Evolutionary conservation across 2,888 invertebrate species (phyloP), one percentile per base, ranked within the genome.

Genomic region (Anticlea derivata): DNA sequence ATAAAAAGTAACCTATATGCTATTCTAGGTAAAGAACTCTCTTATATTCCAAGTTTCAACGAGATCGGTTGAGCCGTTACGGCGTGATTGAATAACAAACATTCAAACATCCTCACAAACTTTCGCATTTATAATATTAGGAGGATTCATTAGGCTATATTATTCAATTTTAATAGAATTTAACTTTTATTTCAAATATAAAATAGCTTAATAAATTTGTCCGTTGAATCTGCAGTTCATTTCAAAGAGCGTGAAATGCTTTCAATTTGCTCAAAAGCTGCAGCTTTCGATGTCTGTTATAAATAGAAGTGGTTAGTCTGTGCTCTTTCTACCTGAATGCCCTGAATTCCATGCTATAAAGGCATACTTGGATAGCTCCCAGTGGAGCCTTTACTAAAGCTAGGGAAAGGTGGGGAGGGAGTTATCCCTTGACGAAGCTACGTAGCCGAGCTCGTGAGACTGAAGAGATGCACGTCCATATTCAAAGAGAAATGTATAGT

Each of bases 301-400:
- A 40, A 27, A 48, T 35, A 34, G 23, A 27, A 13, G 50, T 31
- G 50, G 40, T 46, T 46, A 46, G 40, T 35, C 37, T 37, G 10
- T 54, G 59, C 52, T 57, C 55, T 41, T 63, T 56, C 64, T 68
- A 73, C 68, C 68, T 75, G 75, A 74, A 75, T 72, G 67, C 66
- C 50, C 63, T 57, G 69, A 66, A 75, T 72, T 68, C 63, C 64
- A 73, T 72, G 67, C 69, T 67, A 76, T 75, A 76, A 74, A 68
- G 64, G 62, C 59, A 54, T 48, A 62, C 55, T 37, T 47, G 64
- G 54, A 68, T 65, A 56, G 53, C 57, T 66, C 76, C 63, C 69
- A 26, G 48, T 65, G 61, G 75, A 67, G 67, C 67, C 64, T 73
- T 75, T 70, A n/a, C n/a, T n/a, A n/a, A n/a, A n/a, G n/a, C n/a